Evolutionary conservation across 2,797 vertebrate species (phyloP).

Genomic region (Chloroceryle amazona): DNA sequence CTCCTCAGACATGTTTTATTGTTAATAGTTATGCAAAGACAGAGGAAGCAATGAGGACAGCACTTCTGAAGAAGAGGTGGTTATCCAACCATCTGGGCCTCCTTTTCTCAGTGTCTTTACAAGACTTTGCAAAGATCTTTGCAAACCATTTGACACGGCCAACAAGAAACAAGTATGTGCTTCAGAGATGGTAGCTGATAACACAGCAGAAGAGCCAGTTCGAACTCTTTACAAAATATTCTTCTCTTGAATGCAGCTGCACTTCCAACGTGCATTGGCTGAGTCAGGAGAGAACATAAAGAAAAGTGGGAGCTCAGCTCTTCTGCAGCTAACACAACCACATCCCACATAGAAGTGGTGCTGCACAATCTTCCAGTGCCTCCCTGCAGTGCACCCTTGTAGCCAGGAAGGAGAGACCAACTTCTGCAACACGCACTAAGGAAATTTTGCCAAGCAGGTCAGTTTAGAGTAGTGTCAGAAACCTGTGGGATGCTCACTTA

Average conservation of each 20-base stretch:
- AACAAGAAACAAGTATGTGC: neutral
- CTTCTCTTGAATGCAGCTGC: conserved; percentile 37
- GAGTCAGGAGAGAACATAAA: conserved; percentile 52
- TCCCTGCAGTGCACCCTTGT: neutral
- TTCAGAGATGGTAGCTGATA: neutral
- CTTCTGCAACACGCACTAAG: neutral
- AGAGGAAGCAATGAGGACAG: neutral
- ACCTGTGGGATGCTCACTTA: neutral
- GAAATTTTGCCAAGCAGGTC: neutral
- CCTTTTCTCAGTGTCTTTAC: neutral
- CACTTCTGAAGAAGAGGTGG: neutral
- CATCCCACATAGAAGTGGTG: conserved; percentile 47
- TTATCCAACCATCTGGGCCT: neutral
- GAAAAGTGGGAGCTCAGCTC: conserved; percentile 54
- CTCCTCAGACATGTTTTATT: neutral
- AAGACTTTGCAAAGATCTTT: neutral
- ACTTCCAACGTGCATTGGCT: conserved; percentile 6
- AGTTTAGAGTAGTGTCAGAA: neutral
- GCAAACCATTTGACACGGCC: neutral
- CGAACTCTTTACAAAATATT: conserved; percentile 8
- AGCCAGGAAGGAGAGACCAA: neutral
- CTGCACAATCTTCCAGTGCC: neutral
- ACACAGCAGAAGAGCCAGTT: conserved; percentile 4
- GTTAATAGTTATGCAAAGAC: neutral
- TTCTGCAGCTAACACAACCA: conserved; percentile 4